A percentile compares a stretch with the other conserved stretches of the same genome.
Evolutionary conservation across 2,888 invertebrate genomes (phyloP).

Genomic region (Troides helena): DNA sequence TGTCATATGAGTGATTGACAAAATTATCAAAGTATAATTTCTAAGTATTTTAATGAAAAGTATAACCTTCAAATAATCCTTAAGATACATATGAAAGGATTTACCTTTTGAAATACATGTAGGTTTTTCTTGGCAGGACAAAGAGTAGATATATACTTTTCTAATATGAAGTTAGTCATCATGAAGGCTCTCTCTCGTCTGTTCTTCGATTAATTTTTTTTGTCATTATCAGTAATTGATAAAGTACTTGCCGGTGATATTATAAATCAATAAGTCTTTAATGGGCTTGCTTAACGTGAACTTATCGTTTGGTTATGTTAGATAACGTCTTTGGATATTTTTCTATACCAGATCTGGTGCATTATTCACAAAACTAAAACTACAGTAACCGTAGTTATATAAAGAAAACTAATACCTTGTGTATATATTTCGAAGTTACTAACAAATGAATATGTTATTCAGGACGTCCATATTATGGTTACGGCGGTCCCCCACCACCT

Average conservation of each 20-base stretch:
- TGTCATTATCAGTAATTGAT: slow-evolving; percentile 12
- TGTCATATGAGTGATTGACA: too few relatives aligned
- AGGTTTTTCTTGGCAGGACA: too few relatives aligned
- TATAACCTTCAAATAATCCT: too few relatives aligned
- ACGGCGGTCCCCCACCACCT: slow-evolving; percentile 56
- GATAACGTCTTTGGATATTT: background rate
- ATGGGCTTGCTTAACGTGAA: background rate
- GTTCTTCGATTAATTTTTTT: background rate
- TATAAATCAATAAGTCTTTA: slow-evolving; percentile 15
- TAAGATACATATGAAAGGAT: too few relatives aligned
- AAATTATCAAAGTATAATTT: too few relatives aligned
- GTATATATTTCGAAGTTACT: background rate
- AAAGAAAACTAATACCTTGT: background rate
- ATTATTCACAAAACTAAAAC: background rate
- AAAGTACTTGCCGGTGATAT: background rate
- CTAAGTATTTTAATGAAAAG: too few relatives aligned
- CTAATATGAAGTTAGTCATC: too few relatives aligned
- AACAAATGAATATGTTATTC: slow-evolving; percentile 38
- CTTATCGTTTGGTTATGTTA: background rate
- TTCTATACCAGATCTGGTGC: background rate
- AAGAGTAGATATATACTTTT: too few relatives aligned
- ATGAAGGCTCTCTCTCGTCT: background rate
- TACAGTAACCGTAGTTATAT: background rate
- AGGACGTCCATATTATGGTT: slow-evolving; percentile 71
- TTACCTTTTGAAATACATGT: too few relatives aligned